These are phyloP conservation scores for Mycalesis mineus DNA, from an alignment of 2,888 invertebrate species.

Conservation along the genomic window DNA sequence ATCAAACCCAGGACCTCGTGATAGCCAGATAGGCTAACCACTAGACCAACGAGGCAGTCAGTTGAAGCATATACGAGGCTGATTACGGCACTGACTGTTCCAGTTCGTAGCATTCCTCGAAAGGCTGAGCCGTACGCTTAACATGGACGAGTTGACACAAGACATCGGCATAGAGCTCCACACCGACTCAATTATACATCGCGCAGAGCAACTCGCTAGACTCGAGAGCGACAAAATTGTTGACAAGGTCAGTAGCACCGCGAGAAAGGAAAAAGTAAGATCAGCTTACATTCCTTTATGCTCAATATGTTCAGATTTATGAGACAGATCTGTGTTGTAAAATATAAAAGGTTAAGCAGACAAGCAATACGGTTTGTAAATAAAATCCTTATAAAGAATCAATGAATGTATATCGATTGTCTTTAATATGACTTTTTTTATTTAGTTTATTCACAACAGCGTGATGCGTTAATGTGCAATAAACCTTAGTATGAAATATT, in stretches of 20 bases:
- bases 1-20: too few relatives aligned
- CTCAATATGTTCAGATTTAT: constrained; percentile 18
- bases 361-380: too few relatives aligned
- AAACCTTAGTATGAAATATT: too few relatives aligned
- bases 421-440: too few relatives aligned
- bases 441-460: too few relatives aligned
- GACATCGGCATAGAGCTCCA: constrained; percentile 89
- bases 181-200: constrained; percentile 88
- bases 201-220: constrained; percentile 90
- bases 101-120: constrained; percentile 91
- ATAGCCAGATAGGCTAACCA: too few relatives aligned
- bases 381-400: too few relatives aligned
- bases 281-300: constrained; percentile 20
- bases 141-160: constrained; percentile 89
- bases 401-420: too few relatives aligned
- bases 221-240: constrained; percentile 89
- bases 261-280: constrained; percentile 22
- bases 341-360: background rate
- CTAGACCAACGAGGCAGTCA: too few relatives aligned
- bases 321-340: background rate
- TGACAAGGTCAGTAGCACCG: constrained; percentile 81
- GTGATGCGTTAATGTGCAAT: too few relatives aligned
- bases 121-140: constrained; percentile 87
- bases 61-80: too few relatives aligned
- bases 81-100: too few relatives aligned